Base-by-base conservation (phyloP, 2,113 vertebrate species). In the Sinocyclocheilus anophthalmus region DNA sequence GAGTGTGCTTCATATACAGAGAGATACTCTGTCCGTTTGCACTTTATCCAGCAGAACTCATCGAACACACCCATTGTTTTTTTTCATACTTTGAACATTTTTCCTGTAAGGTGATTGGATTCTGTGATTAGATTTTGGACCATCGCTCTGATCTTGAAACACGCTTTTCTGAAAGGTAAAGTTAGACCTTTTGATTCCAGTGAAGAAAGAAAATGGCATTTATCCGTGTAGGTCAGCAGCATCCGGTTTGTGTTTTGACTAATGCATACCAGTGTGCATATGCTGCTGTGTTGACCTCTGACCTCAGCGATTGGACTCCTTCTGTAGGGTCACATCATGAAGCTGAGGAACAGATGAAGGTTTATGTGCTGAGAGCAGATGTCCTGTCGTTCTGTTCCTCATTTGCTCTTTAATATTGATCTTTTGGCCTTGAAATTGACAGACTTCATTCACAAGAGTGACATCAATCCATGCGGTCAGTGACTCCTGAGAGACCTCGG, bases 381-480 rank as follows among this genome's bases (percentile, higher is more conserved):
- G 83, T 84, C 48, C 84, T 76, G n/a, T 65, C 55, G 13, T 20
- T 84, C 59, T 50, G n/a, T 55, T 69, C 30, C 82, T 85, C 59
- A 24, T 84, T 81, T 76, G 72, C 63, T 72, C 79, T 84, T 73
- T 57, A 24, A 4, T 84, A 76, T 85, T 42, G 76, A 87, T 84
- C 57, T 33, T 70, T 82, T 63, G 14, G 79, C 24, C 76, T 88
- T 88, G 59, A 86, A 55, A 57, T 90, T 55, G 50, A 85, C 70
- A 82, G 84, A 59, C 57, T 82, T 45, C 48, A 14, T 88, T 88
- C 70, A 88, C n/a, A 69, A 42, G 63, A 77, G 75, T 55, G 5
- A 61, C 69, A 88, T 89, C 84, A 88, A 77, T 87, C 84, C 59
- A 30, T 67, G 20, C 12, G 67, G 72, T 88, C 84, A 59, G 86